Evolutionary conservation across 2,797 vertebrate genomes (phyloP), one percentile per base, ranked within the genome.

Genomic region (Orestias chungarensis): DNA sequence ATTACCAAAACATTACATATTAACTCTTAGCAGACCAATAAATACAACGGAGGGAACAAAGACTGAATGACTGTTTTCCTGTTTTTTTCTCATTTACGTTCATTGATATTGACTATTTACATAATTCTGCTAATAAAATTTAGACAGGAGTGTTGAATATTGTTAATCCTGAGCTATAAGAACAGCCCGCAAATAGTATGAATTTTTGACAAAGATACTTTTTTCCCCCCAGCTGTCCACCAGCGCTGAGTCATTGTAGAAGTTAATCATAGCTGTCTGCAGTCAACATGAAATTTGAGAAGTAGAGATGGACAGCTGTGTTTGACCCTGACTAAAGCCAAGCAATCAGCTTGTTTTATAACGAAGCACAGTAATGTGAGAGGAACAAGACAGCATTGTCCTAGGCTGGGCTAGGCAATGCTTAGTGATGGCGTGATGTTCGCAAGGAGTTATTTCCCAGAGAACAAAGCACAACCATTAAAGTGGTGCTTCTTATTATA

Each of bases 311-410:
- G 83, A 82, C 84, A 61, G 62, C 76, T 64, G 84, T n/a, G 82
- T 86, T 88, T 88, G 89, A 89, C 89, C 87, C 84, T 87, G 83
- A 85, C 74, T 81, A 83, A 87, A 90, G 83, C 74, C 77, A 78
- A 78, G 80, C 46, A 89, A 92, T 94, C 92, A 93, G 93, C 92
- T 89, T 80, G 86, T 93, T 94, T 88, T 90, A 80, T 74, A 80
- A 89, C 78, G 40, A 87, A 82, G 86, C 83, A 74, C 85, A 88
- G 93, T 91, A 94, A 94, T 84, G 68, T 87, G 93, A 94, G 91
- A 92, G 70, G 86, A 82, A 81, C 84, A 66, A 79, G 74, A 71
- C 88, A 88, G 88, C 90, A 90, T 72, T 93, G 91, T 93, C 81
- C 92, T 84, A 75, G 76, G 66, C 81, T 46, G 82, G 92, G 92